These are phyloP conservation scores for Pristis pectinata DNA, from an alignment of 2,797 vertebrate genomes.

Conservation along the genomic window DNA sequence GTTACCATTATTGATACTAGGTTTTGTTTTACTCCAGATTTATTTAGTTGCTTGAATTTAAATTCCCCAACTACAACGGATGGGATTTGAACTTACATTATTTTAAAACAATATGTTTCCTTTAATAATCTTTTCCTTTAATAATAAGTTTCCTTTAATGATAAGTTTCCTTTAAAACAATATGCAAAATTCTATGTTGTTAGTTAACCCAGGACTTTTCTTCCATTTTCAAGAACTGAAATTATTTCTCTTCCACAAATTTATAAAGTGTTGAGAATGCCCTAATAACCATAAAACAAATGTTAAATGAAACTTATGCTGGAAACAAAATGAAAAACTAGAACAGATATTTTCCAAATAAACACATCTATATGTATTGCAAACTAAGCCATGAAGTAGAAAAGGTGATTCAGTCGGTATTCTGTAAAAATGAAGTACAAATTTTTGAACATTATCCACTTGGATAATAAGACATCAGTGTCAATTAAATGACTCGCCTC, in stretches of 20 bases:
- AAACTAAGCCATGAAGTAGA: neutral
- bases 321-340: neutral
- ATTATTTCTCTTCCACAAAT: neutral
- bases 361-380: neutral
- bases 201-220: neutral
- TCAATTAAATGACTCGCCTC: neutral
- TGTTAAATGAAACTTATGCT: neutral
- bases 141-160: no score
- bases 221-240: neutral
- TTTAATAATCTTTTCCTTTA: no score
- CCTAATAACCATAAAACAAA: neutral
- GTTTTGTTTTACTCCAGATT: no score
- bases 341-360: neutral
- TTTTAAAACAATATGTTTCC: neutral
- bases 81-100: neutral
- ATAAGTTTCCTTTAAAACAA: neutral
- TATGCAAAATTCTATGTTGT: neutral
- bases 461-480: neutral
- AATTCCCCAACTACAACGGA: no score
- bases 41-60: no score
- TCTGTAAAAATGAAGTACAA: neutral
- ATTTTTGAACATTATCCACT: neutral
- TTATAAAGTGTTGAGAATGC: neutral
- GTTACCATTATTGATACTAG: no score
- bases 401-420: neutral